Base-by-base conservation (phyloP, 2,113 vertebrate species). In the Pomatorhinus ruficollis region DNA sequence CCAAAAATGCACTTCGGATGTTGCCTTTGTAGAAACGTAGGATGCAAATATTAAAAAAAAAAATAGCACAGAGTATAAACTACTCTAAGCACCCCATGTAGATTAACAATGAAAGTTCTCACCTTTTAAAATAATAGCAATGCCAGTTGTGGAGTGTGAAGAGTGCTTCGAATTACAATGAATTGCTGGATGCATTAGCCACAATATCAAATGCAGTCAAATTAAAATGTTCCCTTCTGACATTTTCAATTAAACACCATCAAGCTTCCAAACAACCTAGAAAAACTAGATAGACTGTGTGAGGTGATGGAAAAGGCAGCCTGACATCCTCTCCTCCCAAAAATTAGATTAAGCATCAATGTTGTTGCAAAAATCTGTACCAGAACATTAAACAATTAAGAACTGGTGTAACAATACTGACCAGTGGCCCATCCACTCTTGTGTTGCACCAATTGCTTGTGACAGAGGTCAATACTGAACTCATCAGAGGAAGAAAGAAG, bases 211-310 rank as follows among this genome's bases (percentile, higher is more conserved):
- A 96, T 78, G 76, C 92, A 93, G 95, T 96, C 90, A 96, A 96
- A 96, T 96, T 96, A 97, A 96, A 97, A 96, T 4, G 42, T 96
- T 97, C 87, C 93, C 95, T 96, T 96, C 95, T 96, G 95, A 96
- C 93, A 95, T 88, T 96, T 97, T 96, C 93, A 96, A 93, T 97
- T 96, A 97, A 96, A 96, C 75, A 85, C 95, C 90, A 93, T 95
- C 95, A 96, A 96, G 94, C 79, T 92, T 94, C 90, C 64, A 93
- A 96, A 93, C 92, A 97, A 74, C 85, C 71, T 86, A 96, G 56
- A 68, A 96, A 95, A 96, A 93, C 92, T 96, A 96, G 96, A 96
- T 86, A 95, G 92, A 75, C 79, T 93, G 52, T 72, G 88, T 75
- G 75, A 95, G 85, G 54, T 94, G 94, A 96, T 80, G 75, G 71